Percentiles rank a stretch among this genome's conserved stretches.
Conservation (phyloP, 2,113 vertebrate species). For the Macaca mulatta region DNA sequence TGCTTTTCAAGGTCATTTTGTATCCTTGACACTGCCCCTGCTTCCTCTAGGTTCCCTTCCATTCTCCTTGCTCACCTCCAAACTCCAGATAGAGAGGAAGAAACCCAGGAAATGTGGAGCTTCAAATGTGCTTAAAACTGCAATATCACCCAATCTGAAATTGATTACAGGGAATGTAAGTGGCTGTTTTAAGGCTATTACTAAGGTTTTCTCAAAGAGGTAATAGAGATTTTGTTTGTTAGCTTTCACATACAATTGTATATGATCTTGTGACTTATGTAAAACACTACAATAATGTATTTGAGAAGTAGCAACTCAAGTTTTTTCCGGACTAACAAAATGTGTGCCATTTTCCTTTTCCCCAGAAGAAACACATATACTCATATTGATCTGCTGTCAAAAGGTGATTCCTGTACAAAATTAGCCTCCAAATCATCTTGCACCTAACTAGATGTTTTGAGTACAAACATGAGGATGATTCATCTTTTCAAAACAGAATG, state of each 20-base stretch:
- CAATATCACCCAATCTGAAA: not conserved
- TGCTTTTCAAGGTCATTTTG: not conserved
- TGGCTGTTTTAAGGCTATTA: not conserved
- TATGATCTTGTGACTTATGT: not conserved
- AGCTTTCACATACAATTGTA: not conserved
- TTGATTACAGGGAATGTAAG: not conserved
- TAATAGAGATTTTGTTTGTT: not conserved
- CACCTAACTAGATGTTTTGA: not conserved
- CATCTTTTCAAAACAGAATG: constrained; percentile 44
- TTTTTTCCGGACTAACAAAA: not conserved
- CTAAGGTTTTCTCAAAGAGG: not conserved
- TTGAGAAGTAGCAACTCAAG: not conserved
- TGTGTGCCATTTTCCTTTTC: not conserved
- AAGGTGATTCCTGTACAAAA: constrained; percentile 47
- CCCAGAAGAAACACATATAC: not conserved
- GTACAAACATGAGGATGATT: constrained; percentile 39
- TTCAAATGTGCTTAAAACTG: not conserved
- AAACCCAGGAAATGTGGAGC: not conserved
- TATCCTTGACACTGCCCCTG: not conserved
- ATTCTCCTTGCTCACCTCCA: not conserved
- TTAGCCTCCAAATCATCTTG: constrained; percentile 50
- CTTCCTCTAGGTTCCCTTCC: not conserved
- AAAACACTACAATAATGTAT: not conserved
- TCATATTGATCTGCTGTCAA: constrained; percentile 62
- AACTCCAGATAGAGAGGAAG: not conserved